phyloP scores from a whole-genome alignment of 1,140 invertebrate genomes.

The Calycopis cecrops region DNA sequence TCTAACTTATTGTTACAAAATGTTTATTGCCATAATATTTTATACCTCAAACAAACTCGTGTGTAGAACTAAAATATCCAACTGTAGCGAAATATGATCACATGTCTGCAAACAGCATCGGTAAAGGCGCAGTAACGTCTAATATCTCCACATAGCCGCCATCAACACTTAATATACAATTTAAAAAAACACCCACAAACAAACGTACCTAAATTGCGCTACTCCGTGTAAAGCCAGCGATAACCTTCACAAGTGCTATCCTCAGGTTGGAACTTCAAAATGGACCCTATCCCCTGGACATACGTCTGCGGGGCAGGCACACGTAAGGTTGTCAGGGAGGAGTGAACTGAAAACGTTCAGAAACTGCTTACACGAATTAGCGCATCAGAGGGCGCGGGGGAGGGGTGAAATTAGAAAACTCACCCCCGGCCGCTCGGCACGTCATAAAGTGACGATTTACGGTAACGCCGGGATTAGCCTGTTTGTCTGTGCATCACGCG shows the following conservation, averaged over 20 bases:
- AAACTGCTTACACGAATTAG: slow-evolving; percentile 74
- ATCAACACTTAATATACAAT: slow-evolving; percentile 71
- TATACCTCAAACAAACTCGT: too few relatives aligned
- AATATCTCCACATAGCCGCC: slow-evolving; percentile 35
- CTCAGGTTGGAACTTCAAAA: slow-evolving; percentile 13
- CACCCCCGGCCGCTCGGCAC: slow-evolving; percentile 58
- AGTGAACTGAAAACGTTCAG: slow-evolving; percentile 68
- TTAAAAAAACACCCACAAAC: slow-evolving; percentile 71
- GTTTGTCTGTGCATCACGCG: slow-evolving; percentile 67
- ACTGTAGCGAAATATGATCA: too few relatives aligned
- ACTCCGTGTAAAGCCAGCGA: slow-evolving; percentile 66
- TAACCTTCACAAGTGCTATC: slow-evolving; percentile 38
- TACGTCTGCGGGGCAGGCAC: slow-evolving; percentile 25
- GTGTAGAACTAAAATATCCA: too few relatives aligned
- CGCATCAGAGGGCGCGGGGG: slow-evolving; percentile 57
- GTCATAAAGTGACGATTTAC: slow-evolving; percentile 75
- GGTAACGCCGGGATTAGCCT: slow-evolving; percentile 71
- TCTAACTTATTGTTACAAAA: too few relatives aligned
- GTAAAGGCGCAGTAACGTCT: slow-evolving; percentile 20
- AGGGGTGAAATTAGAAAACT: slow-evolving; percentile 71
- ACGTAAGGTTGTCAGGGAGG: slow-evolving; percentile 35
- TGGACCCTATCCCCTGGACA: slow-evolving; percentile 25
- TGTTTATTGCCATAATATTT: too few relatives aligned
- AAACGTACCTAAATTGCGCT: slow-evolving; percentile 71
- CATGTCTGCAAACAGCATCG: background rate